These are phyloP conservation scores for Temnothorax unifasciatus DNA, from an alignment of 2,888 invertebrate species.

Conservation along the genomic window DNA sequence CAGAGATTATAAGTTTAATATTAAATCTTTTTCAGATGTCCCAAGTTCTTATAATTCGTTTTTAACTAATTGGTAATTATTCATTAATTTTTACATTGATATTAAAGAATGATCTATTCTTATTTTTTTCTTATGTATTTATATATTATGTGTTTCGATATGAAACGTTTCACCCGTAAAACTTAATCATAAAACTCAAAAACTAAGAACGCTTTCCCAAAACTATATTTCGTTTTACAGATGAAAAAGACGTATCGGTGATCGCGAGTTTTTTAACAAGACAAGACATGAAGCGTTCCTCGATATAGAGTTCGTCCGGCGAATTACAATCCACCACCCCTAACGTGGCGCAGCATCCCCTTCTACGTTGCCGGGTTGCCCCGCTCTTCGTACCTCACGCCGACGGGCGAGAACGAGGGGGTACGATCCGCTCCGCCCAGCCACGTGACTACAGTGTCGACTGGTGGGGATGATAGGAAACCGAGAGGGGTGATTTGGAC, in stretches of 20 bases:
- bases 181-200: not conserved
- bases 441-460: constrained; percentile 78
- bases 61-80: not conserved
- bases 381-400: constrained; percentile 63
- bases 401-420: constrained; percentile 71
- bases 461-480: constrained; percentile 28
- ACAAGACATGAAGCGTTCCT: constrained; percentile 79
- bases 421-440: constrained; percentile 81
- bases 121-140: not conserved
- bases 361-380: constrained; percentile 49
- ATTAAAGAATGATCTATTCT: not conserved
- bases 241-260: constrained; percentile 48
- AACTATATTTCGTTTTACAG: constrained; percentile 10
- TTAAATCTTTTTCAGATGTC: not conserved
- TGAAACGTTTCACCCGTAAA: not conserved
- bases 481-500: constrained; percentile 54
- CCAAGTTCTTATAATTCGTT: not conserved
- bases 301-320: constrained; percentile 72
- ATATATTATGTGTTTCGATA: not conserved
- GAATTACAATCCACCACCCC: constrained; percentile 52
- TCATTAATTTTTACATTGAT: not conserved
- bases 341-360: constrained; percentile 63
- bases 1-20: not conserved
- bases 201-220: constrained; percentile 45
- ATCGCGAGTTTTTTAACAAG: constrained; percentile 81